Evolutionary conservation across 2,797 vertebrate genomes (phyloP).

Genomic region (Sebastes steindachneri): DNA sequence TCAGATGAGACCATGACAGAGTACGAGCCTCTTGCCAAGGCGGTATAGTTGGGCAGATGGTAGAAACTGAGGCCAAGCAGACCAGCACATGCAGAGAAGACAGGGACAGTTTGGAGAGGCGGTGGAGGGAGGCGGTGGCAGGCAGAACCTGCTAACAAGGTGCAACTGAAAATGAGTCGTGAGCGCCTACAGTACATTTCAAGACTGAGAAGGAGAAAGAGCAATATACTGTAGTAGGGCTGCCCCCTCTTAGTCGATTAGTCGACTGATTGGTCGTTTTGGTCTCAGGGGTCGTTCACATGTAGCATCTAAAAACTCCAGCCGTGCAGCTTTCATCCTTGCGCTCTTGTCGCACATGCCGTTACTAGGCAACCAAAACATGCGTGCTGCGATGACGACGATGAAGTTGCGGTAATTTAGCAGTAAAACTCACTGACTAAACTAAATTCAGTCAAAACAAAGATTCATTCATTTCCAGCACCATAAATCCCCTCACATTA

Average conservation of each 20-base stretch:
- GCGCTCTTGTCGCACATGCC: no score
- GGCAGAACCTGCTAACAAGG: slow-evolving; percentile 55
- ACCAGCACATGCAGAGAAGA: slow-evolving; percentile 49
- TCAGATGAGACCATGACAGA: slow-evolving; percentile 50
- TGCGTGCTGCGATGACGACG: no score
- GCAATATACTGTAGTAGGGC: neutral
- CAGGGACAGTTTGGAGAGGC: slow-evolving; percentile 20
- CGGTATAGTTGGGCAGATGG: slow-evolving; percentile 73
- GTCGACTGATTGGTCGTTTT: no score
- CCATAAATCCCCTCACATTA: no score
- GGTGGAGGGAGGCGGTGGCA: slow-evolving; percentile 23
- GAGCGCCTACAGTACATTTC: slow-evolving; percentile 1
- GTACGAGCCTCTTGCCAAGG: slow-evolving; percentile 42
- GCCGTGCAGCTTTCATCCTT: no score
- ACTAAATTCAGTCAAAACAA: no score
- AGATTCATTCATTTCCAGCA: no score
- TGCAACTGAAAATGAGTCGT: slow-evolving; percentile 37
- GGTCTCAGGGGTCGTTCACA: no score
- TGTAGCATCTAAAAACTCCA: no score
- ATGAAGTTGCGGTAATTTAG: no score
- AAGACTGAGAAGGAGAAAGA: neutral
- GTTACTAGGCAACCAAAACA: fast-evolving
- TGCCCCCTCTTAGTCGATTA: fast-evolving
- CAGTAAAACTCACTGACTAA: no score
- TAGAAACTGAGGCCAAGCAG: slow-evolving; percentile 56